These are phyloP conservation scores for Corythaeola cristata DNA, from an alignment of 2,113 vertebrate species.

Conservation along the genomic window DNA sequence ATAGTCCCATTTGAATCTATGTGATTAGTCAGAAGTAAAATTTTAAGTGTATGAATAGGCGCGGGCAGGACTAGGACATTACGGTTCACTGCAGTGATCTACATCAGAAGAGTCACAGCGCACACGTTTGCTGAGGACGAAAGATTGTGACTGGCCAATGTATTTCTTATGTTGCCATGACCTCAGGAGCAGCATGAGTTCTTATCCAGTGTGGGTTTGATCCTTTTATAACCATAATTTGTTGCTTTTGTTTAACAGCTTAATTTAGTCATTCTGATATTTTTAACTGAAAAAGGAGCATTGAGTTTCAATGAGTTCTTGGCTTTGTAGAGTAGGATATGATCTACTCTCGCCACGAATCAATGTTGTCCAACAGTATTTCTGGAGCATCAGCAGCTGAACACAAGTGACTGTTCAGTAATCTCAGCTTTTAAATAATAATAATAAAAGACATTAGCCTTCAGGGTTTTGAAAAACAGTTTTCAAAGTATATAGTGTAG, in stretches of 20 bases:
- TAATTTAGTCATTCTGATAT: neutral
- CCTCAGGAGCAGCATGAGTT: neutral
- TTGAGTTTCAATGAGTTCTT: neutral
- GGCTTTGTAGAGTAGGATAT: neutral
- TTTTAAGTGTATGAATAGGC: neutral
- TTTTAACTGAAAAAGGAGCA: neutral
- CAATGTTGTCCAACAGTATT: neutral
- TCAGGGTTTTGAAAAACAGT: neutral
- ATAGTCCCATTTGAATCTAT: neutral
- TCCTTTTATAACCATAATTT: neutral
- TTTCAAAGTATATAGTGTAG: neutral
- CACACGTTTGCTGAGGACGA: neutral
- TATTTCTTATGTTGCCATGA: neutral
- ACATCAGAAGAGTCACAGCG: accelerated
- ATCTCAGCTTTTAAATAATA: neutral
- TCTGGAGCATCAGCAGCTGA: neutral
- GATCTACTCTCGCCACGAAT: neutral
- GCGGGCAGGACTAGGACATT: neutral
- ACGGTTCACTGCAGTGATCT: neutral
- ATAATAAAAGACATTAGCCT: neutral
- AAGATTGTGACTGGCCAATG: neutral
- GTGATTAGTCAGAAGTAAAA: neutral
- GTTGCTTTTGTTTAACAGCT: neutral
- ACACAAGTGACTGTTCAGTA: neutral
- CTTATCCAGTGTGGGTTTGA: neutral